Evolutionary conservation across 2,888 invertebrate species (phyloP).

Genomic region (Lamellibrachia satsuma): DNA sequence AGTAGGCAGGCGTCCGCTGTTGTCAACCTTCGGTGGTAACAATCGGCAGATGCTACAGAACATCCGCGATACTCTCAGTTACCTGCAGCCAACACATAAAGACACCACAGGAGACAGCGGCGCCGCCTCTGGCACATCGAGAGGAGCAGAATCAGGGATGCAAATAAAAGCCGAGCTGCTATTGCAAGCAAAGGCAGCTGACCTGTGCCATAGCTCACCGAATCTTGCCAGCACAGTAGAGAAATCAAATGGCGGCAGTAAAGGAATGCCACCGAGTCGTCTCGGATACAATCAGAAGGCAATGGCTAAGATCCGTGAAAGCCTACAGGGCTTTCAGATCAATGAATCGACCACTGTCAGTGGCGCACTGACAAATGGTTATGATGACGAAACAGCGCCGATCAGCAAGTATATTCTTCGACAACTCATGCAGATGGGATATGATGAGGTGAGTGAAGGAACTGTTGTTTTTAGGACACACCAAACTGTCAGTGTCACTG

Average conservation of each 20-base stretch:
- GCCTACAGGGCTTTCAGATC: not conserved
- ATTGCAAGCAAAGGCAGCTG: not conserved
- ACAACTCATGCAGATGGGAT: conserved; percentile 30
- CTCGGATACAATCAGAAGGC: not conserved
- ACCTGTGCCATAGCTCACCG: not conserved
- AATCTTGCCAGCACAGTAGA: not conserved
- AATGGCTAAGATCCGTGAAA: not conserved
- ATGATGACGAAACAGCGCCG: not conserved
- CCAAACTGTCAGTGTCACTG: conserved; percentile 20
- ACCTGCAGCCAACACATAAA: not conserved
- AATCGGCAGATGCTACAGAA: conserved; percentile 2
- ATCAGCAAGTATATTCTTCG: not conserved
- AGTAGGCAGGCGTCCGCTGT: conserved; percentile 5
- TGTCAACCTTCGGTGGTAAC: conserved; percentile 6
- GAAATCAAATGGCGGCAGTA: not conserved
- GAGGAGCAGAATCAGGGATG: not conserved
- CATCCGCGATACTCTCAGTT: not conserved
- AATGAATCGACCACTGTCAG: not conserved
- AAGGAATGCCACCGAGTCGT: not conserved
- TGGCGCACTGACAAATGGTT: not conserved
- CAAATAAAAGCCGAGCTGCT: not conserved
- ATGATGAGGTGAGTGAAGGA: conserved; percentile 34
- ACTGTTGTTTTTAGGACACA: not conserved
- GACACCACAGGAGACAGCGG: conserved; percentile 5
- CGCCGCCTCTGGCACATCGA: not conserved